A percentile compares a stretch with the other conserved stretches of the same genome.
These are phyloP conservation scores for Gadopsis bispinosus DNA, from an alignment of 2,797 vertebrate species.

Conservation along the genomic window DNA sequence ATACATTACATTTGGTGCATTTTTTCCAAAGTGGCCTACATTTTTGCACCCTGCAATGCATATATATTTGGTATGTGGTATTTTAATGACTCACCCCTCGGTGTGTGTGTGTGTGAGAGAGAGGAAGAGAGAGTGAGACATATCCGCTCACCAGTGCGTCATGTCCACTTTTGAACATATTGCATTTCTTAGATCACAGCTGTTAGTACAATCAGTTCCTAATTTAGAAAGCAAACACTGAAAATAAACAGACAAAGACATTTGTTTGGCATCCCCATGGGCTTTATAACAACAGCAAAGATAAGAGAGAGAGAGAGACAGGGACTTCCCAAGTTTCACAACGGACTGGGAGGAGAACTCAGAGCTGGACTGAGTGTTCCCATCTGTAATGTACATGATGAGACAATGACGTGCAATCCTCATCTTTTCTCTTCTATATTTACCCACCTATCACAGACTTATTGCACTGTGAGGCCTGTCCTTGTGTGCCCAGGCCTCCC, in stretches of 20 bases:
- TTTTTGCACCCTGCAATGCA: not conserved
- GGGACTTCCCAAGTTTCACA: constrained; percentile 75
- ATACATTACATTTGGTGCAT: not conserved
- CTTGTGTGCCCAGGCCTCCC: constrained; percentile 69
- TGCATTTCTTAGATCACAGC: constrained; percentile 69
- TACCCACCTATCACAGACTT: constrained; percentile 64
- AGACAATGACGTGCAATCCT: constrained; percentile 61
- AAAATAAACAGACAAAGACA: constrained; percentile 74
- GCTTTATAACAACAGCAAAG: constrained; percentile 61
- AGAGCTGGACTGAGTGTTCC: constrained; percentile 42
- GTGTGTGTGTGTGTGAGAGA: not conserved
- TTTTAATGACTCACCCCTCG: not conserved
- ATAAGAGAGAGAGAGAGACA: constrained; percentile 25
- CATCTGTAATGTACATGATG: constrained; percentile 41
- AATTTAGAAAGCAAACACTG: constrained; percentile 69
- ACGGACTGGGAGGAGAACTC: constrained; percentile 28
- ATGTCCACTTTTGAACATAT: constrained; percentile 65
- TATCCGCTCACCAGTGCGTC: constrained; percentile 50
- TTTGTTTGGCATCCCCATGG: constrained; percentile 68
- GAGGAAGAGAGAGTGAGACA: not conserved
- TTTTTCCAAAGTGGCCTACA: not conserved
- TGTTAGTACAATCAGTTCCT: constrained; percentile 71
- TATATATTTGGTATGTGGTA: not conserved
- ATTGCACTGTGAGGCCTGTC: constrained; percentile 55
- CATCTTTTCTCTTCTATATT: constrained; percentile 75